A percentile compares a stretch with the other conserved stretches of the same genome.
Conservation (phyloP, 1,140 invertebrate genomes). For the Bombus vancouverensis region DNA sequence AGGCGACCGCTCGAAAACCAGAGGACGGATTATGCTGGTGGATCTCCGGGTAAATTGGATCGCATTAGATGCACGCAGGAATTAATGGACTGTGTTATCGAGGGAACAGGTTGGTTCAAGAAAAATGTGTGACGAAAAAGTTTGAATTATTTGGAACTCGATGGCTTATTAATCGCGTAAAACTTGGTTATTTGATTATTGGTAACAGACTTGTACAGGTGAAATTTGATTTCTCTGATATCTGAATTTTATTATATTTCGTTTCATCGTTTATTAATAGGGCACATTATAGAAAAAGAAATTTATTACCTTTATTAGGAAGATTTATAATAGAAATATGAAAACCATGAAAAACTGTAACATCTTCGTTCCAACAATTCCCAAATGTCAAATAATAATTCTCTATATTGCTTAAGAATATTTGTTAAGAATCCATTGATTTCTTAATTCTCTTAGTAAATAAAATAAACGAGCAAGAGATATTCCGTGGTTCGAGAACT, state of each 20-base stretch:
- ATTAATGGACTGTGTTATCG: conserved; percentile 38
- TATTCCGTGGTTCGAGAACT: too few relatives aligned
- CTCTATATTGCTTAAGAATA: too few relatives aligned
- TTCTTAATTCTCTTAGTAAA: neutral
- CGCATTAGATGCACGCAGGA: neutral
- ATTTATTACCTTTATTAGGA: too few relatives aligned
- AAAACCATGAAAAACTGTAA: too few relatives aligned
- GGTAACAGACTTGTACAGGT: neutral
- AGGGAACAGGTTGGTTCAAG: neutral
- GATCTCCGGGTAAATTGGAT: conserved; percentile 42
- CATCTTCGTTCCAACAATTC: neutral
- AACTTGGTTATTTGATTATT: neutral
- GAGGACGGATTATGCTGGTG: conserved; percentile 28
- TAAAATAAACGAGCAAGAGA: too few relatives aligned
- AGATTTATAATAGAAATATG: too few relatives aligned
- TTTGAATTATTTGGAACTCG: neutral
- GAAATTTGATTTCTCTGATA: too few relatives aligned
- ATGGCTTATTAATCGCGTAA: neutral
- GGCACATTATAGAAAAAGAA: too few relatives aligned
- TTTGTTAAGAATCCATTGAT: too few relatives aligned
- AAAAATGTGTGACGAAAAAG: neutral
- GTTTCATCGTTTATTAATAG: too few relatives aligned
- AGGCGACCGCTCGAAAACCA: conserved; percentile 3
- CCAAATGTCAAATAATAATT: too few relatives aligned
- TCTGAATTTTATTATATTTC: too few relatives aligned